These are phyloP conservation scores for Sphinx pinastri DNA, from an alignment of 2,888 invertebrate genomes.

Conservation along the genomic window DNA sequence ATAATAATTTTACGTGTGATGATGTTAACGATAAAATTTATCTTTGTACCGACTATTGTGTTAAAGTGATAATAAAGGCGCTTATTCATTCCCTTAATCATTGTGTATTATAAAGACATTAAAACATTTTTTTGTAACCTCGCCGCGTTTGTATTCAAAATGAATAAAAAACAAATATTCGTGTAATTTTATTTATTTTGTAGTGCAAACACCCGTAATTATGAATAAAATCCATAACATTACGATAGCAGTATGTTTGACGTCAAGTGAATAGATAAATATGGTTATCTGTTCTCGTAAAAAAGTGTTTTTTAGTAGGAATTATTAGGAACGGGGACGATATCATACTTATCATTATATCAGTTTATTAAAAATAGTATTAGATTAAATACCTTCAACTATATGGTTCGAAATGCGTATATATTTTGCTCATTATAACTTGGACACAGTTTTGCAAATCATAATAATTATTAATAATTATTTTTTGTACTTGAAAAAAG, in stretches of 20 bases:
- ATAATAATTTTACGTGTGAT: background rate
- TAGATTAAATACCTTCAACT: slow-evolving; percentile 17
- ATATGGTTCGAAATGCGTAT: background rate
- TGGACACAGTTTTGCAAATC: no score
- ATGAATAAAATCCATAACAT: slow-evolving; percentile 35
- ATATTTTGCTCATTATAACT: no score
- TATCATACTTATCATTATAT: slow-evolving; percentile 22
- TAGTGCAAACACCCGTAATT: slow-evolving; percentile 28
- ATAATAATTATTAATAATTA: no score
- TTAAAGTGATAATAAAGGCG: background rate
- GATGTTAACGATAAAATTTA: background rate
- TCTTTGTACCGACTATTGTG: background rate
- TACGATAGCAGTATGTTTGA: slow-evolving; percentile 23
- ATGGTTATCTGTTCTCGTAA: slow-evolving; percentile 15
- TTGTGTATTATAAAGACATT: slow-evolving; percentile 28
- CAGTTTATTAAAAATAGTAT: slow-evolving; percentile 21
- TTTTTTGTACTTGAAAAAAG: no score
- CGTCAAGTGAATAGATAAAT: slow-evolving; percentile 27
- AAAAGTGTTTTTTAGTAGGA: slow-evolving; percentile 23
- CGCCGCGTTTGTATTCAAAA: slow-evolving; percentile 23
- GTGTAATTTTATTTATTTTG: slow-evolving; percentile 10
- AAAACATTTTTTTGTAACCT: slow-evolving; percentile 31
- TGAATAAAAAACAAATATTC: background rate
- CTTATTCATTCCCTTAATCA: slow-evolving; percentile 2
- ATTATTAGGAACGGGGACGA: slow-evolving; percentile 20